phyloP scores from a whole-genome alignment of 2,797 vertebrate species.

The Helicolenus hilgendorfi region DNA sequence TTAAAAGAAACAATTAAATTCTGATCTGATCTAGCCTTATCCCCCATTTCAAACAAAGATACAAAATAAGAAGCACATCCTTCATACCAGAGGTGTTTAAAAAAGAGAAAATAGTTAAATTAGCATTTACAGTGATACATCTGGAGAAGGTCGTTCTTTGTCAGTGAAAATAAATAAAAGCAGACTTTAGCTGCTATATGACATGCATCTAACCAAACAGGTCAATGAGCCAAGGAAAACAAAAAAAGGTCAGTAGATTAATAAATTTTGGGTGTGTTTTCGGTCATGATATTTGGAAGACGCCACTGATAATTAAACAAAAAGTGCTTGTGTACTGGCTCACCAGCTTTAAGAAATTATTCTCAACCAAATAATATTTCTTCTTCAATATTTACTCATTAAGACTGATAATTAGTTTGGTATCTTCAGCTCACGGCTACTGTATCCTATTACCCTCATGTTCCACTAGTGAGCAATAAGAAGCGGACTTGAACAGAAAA shows the following conservation, averaged over 20 bases:
- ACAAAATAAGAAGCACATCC: constrained; percentile 43
- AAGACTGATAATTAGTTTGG: constrained; percentile 2
- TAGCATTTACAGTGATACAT: constrained; percentile 63
- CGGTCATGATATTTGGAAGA: constrained; percentile 37
- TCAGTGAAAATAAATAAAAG: constrained; percentile 70
- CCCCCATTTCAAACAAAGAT: constrained; percentile 25
- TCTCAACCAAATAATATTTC: background rate
- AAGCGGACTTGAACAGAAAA: background rate
- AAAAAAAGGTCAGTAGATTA: background rate
- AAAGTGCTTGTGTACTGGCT: constrained; percentile 55
- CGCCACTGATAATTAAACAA: constrained; percentile 26
- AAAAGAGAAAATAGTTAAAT: constrained; percentile 38
- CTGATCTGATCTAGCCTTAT: constrained; percentile 27
- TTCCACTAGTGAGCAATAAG: background rate
- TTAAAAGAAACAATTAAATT: constrained; percentile 29
- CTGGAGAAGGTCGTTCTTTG: constrained; percentile 3
- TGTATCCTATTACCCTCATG: background rate
- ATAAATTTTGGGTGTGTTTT: background rate
- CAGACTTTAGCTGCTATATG: constrained; percentile 58
- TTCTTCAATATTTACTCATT: background rate
- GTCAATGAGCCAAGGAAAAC: constrained; percentile 6
- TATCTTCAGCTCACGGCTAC: background rate
- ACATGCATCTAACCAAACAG: constrained; percentile 7
- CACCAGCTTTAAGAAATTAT: background rate
- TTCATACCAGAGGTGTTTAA: constrained; percentile 35